Evolutionary conservation across 2,113 vertebrate species (phyloP).

Genomic region (Cynopterus brachyotis): DNA sequence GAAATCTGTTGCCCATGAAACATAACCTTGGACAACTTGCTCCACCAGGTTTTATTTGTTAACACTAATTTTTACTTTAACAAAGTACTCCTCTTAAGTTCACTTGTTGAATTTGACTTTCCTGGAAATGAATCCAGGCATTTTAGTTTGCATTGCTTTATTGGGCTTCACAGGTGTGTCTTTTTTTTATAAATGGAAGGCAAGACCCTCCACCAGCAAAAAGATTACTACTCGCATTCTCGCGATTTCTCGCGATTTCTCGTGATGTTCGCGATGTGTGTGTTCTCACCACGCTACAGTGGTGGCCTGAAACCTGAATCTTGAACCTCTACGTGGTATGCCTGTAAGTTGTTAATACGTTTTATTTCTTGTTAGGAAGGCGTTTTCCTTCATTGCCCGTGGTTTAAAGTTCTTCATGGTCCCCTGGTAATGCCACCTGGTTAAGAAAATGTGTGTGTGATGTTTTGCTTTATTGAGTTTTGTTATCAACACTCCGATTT

Average conservation of each 20-base stretch:
- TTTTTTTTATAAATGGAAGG: background rate
- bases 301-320: background rate
- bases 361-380: background rate
- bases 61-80: background rate
- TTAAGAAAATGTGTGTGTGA: background rate
- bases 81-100: background rate
- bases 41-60: background rate
- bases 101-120: background rate
- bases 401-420: background rate
- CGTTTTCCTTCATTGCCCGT: background rate
- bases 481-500: background rate
- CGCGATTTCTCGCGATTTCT: no score
- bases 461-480: background rate
- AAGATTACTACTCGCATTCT: background rate
- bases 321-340: no score
- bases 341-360: background rate
- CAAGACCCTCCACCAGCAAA: background rate
- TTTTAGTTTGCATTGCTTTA: background rate
- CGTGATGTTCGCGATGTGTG: no score
- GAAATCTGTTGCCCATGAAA: background rate
- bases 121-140: background rate
- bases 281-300: no score
- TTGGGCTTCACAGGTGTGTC: background rate
- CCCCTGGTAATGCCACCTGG: background rate
- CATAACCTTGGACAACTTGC: background rate